Base-by-base conservation (phyloP, 2,888 invertebrate species). In the Zhuqinia jingwanae region DNA sequence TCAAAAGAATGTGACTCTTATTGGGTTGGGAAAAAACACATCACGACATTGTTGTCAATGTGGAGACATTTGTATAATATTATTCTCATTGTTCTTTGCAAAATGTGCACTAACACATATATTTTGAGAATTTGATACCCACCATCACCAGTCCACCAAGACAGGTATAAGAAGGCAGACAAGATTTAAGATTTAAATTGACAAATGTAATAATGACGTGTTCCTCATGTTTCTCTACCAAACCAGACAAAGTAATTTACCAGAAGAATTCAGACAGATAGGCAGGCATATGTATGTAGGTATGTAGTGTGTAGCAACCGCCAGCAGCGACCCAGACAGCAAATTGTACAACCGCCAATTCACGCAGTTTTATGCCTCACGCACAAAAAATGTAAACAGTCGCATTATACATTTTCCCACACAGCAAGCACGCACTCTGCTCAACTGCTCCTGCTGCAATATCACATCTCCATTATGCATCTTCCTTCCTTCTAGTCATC, bases 191-290 rank as follows among this genome's bases (percentile, higher is more conserved):
- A 70, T 70, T 70, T 70, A 56, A 75, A 36, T 36, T 76, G 76
- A 76, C 76, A 76, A 76, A 58, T 76, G 56, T 76, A 76, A 22
- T 75, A 30, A 76, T 45, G 76, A 42, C 53, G 50, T 73, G 73
- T 53, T 73, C 68, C 50, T 73, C 73, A 73, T 25, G 47, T 73
- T 50, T 73, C 50, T 25, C 50, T 25, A 73, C 8, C 73, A 73
- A 73, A 17, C 73, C 27, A 73, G 73, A 73, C 50, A 47, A 50
- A 27, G 50, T 73, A 73, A 73, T 73, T 36, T 76, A 36, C 36
- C 11, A 20, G 53, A 17, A n/a, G 17, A 73, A 50, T 73, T 73
- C 73, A 73, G 50, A 53, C 73, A 68, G 68, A 42, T 20, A 42
- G n/a, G n/a, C n/a, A n/a, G n/a, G n/a, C n/a, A n/a, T n/a, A n/a